Evolutionary conservation across 2,113 vertebrate genomes (phyloP).

Genomic region (Phyllostomus discolor): DNA sequence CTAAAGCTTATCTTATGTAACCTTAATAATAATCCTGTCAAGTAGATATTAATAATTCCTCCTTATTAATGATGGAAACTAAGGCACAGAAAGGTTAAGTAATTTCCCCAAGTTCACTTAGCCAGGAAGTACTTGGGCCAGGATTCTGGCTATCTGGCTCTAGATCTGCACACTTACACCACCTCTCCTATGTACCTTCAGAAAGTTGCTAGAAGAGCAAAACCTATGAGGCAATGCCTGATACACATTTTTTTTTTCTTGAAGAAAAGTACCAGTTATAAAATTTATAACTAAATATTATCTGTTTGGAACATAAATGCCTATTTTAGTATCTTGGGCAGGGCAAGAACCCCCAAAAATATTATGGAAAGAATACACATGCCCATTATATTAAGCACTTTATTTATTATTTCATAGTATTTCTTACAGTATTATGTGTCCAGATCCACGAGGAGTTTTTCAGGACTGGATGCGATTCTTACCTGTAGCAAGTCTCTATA

Average conservation of each 20-base stretch:
- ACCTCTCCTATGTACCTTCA: background rate
- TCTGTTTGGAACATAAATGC: background rate
- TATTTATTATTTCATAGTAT: background rate
- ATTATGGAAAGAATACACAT: background rate
- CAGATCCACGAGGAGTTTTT: background rate
- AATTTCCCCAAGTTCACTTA: background rate
- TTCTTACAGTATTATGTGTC: background rate
- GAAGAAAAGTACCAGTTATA: background rate
- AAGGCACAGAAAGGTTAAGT: background rate
- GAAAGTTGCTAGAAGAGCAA: background rate
- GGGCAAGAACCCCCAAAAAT: background rate
- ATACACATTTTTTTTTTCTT: background rate
- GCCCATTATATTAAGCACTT: background rate
- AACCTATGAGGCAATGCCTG: background rate
- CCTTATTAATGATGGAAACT: background rate
- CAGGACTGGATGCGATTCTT: background rate
- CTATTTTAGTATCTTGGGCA: background rate
- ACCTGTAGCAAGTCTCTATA: background rate
- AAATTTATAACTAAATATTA: slow-evolving; percentile 10
- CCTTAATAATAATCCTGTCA: background rate
- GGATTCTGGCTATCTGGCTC: background rate
- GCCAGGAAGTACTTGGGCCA: background rate
- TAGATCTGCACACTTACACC: background rate
- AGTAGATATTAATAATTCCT: background rate
- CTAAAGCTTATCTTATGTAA: background rate